Conservation (phyloP, 2,888 invertebrate species). For the Drosophila tripunctata region DNA sequence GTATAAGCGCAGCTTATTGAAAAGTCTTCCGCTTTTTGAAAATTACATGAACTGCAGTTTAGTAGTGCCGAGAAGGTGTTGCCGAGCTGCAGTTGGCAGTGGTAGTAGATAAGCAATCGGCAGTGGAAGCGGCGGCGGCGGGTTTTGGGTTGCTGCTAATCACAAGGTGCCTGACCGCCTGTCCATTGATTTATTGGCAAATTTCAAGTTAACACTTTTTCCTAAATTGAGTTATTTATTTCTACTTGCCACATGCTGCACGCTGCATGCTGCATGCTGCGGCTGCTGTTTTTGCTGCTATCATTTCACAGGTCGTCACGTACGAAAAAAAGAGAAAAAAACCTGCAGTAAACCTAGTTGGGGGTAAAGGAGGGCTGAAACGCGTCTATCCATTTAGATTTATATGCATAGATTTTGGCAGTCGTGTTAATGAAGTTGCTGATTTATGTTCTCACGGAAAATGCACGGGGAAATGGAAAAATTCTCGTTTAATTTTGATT, state of each 20-base stretch:
- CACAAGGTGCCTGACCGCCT: conserved; percentile 59
- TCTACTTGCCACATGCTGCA: conserved; percentile 38
- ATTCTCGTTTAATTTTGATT: conserved; percentile 35
- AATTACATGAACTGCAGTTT: conserved; percentile 23
- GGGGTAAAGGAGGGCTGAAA: conserved; percentile 2
- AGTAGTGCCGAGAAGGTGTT: conserved; percentile 4
- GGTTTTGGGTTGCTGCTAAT: conserved; percentile 58
- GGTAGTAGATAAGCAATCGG: conserved; percentile 63
- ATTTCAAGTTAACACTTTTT: conserved; percentile 80
- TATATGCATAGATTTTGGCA: conserved; percentile 74
- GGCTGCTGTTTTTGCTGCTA: conserved; percentile 36
- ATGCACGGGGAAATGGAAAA: conserved; percentile 9
- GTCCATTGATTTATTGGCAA: conserved; percentile 74
- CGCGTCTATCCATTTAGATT: conserved; percentile 55
- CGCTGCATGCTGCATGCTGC: conserved; percentile 34
- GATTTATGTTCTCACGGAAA: conserved; percentile 59
- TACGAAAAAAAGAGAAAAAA: conserved; percentile 20
- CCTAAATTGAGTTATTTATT: conserved; percentile 78
- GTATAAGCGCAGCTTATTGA: conserved; percentile 54
- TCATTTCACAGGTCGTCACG: conserved; percentile 57
- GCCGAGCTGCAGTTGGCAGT: conserved; percentile 6
- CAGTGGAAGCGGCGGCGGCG: conserved; percentile 34
- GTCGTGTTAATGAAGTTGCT: conserved; percentile 78
- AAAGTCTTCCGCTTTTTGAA: conserved; percentile 65
- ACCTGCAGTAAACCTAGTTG: background rate